Evolutionary conservation across 1,140 invertebrate genomes (phyloP).

Genomic region (Drosophila sp.): DNA sequence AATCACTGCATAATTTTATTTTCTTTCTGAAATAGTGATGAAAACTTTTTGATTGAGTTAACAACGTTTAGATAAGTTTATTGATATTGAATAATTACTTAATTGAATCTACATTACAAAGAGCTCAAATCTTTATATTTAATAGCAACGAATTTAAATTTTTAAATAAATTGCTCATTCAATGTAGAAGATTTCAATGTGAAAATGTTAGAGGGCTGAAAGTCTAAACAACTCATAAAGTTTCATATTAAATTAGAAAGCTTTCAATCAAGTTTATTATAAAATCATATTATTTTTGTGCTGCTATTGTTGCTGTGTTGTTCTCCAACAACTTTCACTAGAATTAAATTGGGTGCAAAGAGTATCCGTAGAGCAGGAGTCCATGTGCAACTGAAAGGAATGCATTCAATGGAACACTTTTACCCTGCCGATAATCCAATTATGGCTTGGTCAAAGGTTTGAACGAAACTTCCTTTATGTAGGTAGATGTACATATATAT

Average conservation of each 20-base stretch:
- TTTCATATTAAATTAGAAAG: neutral
- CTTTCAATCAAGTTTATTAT: neutral
- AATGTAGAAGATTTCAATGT: no score
- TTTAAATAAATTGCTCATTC: no score
- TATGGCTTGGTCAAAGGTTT: slow-evolving; percentile 61
- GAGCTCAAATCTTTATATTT: no score
- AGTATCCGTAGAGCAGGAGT: slow-evolving; percentile 29
- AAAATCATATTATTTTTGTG: neutral
- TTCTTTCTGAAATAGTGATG: no score
- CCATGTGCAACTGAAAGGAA: slow-evolving; percentile 48
- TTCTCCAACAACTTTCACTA: neutral
- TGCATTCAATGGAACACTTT: slow-evolving; percentile 70
- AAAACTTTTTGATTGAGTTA: no score
- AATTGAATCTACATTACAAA: no score
- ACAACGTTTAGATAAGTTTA: no score
- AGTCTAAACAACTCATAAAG: no score
- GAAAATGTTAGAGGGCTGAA: no score
- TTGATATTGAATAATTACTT: no score
- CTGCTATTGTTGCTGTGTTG: neutral
- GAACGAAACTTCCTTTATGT: slow-evolving; percentile 8
- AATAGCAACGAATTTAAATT: no score
- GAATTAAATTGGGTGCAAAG: slow-evolving; percentile 27
- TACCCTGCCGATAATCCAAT: slow-evolving; percentile 70
- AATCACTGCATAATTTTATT: no score
- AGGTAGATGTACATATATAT: neutral